Evolutionary conservation across 2,113 vertebrate species (phyloP).

Genomic region (Bostrychus sinensis): DNA sequence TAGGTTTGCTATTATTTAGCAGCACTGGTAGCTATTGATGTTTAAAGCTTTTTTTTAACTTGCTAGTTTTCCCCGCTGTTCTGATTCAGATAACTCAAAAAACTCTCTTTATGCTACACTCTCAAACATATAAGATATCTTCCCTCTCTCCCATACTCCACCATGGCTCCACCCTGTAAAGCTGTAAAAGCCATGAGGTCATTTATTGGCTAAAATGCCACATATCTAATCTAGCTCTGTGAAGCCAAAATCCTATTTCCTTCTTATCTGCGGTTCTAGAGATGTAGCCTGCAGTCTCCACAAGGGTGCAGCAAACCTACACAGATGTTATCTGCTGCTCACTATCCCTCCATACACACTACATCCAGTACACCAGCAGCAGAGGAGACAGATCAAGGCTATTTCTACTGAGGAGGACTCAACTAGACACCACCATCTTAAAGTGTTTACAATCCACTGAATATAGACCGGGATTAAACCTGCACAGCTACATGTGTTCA

Average conservation of each 20-base stretch:
- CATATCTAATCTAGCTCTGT: conserved; percentile 62
- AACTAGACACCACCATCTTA: conserved; percentile 41
- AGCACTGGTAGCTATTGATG: no score
- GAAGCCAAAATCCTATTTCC: conserved; percentile 32
- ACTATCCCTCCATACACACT: not conserved
- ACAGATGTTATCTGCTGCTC: conserved; percentile 68
- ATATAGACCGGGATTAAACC: conserved; percentile 31
- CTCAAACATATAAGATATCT: conserved; percentile 43
- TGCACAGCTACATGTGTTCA: conserved; percentile 1
- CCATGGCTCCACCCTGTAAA: not conserved
- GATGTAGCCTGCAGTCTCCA: conserved; percentile 69
- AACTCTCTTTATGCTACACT: conserved; percentile 25
- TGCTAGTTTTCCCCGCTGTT: no score
- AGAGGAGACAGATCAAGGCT: conserved; percentile 65
- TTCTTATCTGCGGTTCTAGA: conserved; percentile 63
- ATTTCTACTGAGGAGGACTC: conserved; percentile 42
- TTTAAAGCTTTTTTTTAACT: conserved; percentile 8
- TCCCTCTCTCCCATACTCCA: conserved; percentile 17
- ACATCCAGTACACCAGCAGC: conserved; percentile 7
- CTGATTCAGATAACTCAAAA: conserved; percentile 34
- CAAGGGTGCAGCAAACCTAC: conserved; percentile 78
- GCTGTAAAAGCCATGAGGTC: conserved; percentile 34
- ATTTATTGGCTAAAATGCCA: conserved; percentile 62
- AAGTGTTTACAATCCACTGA: conserved; percentile 41
- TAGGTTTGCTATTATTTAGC: no score